Percentiles rank a stretch among this genome's conserved stretches.
phyloP scores from a whole-genome alignment of 2,888 invertebrate genomes.

The Drosophila leonis region DNA sequence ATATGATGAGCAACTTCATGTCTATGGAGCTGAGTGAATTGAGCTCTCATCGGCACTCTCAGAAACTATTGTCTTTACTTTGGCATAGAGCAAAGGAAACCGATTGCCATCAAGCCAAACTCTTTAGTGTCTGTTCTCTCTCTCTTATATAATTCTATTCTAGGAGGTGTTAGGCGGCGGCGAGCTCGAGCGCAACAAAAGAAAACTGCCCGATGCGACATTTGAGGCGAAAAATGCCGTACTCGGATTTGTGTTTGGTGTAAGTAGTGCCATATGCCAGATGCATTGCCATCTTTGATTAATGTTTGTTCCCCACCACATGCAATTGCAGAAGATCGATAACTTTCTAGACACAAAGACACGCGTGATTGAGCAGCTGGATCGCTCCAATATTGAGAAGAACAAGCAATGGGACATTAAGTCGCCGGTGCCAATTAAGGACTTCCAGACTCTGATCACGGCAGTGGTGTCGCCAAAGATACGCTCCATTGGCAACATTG shows the following conservation, averaged over 20 bases:
- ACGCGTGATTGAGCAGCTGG: slow-evolving; percentile 89
- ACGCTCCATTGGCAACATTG: slow-evolving; percentile 89
- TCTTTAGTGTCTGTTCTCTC: slow-evolving; percentile 32
- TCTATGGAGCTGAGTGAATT: background rate
- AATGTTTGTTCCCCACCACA: background rate
- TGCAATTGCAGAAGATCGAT: slow-evolving; percentile 90
- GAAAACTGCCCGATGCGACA: slow-evolving; percentile 89
- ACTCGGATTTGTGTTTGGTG: slow-evolving; percentile 93
- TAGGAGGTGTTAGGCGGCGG: slow-evolving; percentile 86
- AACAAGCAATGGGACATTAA: slow-evolving; percentile 91
- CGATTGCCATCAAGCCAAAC: slow-evolving; percentile 31
- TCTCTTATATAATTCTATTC: slow-evolving; percentile 55
- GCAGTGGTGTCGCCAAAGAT: slow-evolving; percentile 90
- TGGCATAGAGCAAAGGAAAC: background rate
- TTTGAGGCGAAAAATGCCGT: slow-evolving; percentile 92
- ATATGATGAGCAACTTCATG: background rate
- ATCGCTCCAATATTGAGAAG: slow-evolving; percentile 90
- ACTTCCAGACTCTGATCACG: slow-evolving; percentile 89
- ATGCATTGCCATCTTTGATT: background rate
- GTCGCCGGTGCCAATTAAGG: slow-evolving; percentile 88
- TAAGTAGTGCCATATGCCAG: slow-evolving; percentile 86
- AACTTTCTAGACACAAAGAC: slow-evolving; percentile 93
- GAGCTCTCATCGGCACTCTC: background rate
- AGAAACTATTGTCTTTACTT: background rate
- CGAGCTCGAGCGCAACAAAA: slow-evolving; percentile 88